Evolutionary conservation across 1,140 invertebrate species (phyloP).

Genomic region (Diorhabda elongata): DNA sequence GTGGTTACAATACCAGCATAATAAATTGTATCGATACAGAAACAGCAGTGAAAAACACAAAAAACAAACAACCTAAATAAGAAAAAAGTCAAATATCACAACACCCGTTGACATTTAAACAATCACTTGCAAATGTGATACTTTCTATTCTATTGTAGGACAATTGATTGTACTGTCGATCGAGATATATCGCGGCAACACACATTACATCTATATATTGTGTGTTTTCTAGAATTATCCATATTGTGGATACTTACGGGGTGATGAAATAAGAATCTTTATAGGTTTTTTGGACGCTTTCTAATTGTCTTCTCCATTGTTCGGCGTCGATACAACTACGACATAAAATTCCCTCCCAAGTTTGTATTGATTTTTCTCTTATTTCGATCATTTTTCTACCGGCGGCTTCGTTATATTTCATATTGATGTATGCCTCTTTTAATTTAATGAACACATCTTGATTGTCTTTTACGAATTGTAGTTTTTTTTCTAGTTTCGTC

Average conservation of each 20-base stretch:
- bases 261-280: constrained; percentile 26
- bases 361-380: constrained; percentile 32
- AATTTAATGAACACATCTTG: constrained; percentile 34
- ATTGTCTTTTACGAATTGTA: constrained; percentile 38
- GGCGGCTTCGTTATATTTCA: constrained; percentile 39
- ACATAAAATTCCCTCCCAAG: constrained; percentile 34
- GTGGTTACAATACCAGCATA: too few relatives aligned
- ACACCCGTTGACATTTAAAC: too few relatives aligned
- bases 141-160: too few relatives aligned
- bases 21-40: too few relatives aligned
- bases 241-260: constrained; percentile 17
- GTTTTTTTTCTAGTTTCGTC: constrained; percentile 29
- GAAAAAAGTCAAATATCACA: too few relatives aligned
- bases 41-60: too few relatives aligned
- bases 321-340: constrained; percentile 32
- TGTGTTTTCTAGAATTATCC: too few relatives aligned
- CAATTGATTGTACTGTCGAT: too few relatives aligned
- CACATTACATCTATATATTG: too few relatives aligned
- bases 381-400: constrained; percentile 36
- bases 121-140: too few relatives aligned
- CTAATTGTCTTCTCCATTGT: constrained; percentile 27
- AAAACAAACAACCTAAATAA: too few relatives aligned
- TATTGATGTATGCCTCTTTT: constrained; percentile 36
- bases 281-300: constrained; percentile 23
- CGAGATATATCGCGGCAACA: too few relatives aligned